Evolutionary conservation across 2,113 vertebrate species (phyloP).

Genomic region (Gambusia affinis): DNA sequence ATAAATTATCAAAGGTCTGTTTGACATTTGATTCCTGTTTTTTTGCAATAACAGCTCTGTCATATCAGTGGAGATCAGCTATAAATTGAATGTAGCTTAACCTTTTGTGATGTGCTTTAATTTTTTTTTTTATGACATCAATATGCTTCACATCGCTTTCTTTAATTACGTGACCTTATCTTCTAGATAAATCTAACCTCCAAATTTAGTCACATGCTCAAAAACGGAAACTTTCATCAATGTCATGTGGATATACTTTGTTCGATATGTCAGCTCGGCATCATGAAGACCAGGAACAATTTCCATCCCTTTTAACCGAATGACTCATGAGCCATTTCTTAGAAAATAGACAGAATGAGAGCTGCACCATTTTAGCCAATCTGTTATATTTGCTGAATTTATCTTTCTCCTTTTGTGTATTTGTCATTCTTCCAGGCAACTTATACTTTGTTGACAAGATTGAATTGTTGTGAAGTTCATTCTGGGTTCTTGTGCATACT

Average conservation of each 20-base stretch:
- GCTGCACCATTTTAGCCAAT: background rate
- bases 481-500: background rate
- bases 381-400: background rate
- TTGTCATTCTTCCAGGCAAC: background rate
- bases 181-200: background rate
- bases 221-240: background rate
- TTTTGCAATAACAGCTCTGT: constrained; percentile 36
- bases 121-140: constrained; percentile 14
- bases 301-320: background rate
- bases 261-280: background rate
- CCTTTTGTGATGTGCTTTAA: constrained; percentile 18
- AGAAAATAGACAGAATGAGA: background rate
- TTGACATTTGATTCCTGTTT: constrained; percentile 42
- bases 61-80: constrained; percentile 48
- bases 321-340: background rate
- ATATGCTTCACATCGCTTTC: background rate
- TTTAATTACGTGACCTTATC: background rate
- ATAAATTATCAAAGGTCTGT: constrained; percentile 27
- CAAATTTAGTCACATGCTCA: too few species aligned
- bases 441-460: background rate
- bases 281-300: background rate
- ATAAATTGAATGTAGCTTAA: constrained; percentile 28
- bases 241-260: constrained; percentile 11
- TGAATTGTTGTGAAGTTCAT: background rate
- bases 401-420: background rate